Evolutionary conservation across 2,113 vertebrate genomes (phyloP).

Genomic region (Ivindomyrus marchei): DNA sequence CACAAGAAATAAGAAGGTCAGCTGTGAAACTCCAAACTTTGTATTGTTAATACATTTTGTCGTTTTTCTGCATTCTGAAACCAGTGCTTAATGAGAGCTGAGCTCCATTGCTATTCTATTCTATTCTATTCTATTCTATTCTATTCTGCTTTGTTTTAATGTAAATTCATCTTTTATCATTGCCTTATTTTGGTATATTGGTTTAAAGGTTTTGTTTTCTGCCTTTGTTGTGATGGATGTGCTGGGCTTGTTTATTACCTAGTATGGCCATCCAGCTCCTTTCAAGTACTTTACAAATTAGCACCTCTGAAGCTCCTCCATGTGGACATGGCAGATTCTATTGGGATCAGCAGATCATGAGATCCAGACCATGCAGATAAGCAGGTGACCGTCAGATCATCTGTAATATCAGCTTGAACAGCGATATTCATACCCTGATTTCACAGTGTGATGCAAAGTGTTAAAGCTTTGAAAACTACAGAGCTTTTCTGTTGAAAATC

Average conservation of each 20-base stretch:
- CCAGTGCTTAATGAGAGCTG: conserved; percentile 1
- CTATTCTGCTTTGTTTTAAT: neutral
- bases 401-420: neutral
- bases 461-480: neutral
- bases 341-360: neutral
- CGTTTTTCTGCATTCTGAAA: conserved; percentile 7
- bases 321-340: neutral
- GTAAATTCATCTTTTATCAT: conserved; percentile 17
- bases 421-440: neutral
- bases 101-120: neutral
- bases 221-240: neutral
- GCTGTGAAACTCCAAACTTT: neutral
- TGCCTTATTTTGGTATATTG: neutral
- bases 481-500: neutral
- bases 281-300: neutral
- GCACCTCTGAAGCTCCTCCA: neutral
- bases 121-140: conserved; percentile 1
- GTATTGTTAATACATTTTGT: neutral
- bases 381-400: neutral
- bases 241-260: neutral
- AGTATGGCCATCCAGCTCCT: neutral
- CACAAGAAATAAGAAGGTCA: neutral
- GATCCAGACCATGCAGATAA: neutral
- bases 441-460: neutral
- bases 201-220: neutral